A percentile compares a stretch with the other conserved stretches of the same genome.
These are phyloP conservation scores for Bufo bufo DNA, from an alignment of 2,113 vertebrate species.

Conservation along the genomic window DNA sequence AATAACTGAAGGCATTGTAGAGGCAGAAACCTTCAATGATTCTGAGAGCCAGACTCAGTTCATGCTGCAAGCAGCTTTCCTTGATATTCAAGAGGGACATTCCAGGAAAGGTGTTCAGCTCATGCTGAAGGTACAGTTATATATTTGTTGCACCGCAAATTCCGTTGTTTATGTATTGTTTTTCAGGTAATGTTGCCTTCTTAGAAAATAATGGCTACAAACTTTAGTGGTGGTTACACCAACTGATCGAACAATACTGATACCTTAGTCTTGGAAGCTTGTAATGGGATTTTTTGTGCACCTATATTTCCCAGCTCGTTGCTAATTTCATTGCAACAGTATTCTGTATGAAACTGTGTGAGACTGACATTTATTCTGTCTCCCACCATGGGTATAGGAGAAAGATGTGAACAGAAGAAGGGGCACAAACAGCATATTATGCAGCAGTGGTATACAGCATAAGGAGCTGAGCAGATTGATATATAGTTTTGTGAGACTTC, in stretches of 20 bases:
- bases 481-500: too few relatives aligned
- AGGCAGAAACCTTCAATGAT: slow-evolving; percentile 81
- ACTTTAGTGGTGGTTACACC: not conserved
- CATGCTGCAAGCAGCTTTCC: slow-evolving; percentile 78
- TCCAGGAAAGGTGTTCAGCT: slow-evolving; percentile 69
- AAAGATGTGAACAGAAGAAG: too few relatives aligned
- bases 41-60: slow-evolving; percentile 79
- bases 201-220: not conserved
- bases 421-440: too few relatives aligned
- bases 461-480: too few relatives aligned
- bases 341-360: not conserved
- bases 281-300: not conserved
- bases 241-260: not conserved
- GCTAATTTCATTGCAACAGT: not conserved
- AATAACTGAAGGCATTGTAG: slow-evolving; percentile 77
- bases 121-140: slow-evolving; percentile 78
- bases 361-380: too few relatives aligned
- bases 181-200: not conserved
- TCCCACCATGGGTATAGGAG: too few relatives aligned
- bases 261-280: not conserved
- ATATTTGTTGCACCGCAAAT: not conserved
- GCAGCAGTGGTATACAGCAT: too few relatives aligned
- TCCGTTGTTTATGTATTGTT: not conserved
- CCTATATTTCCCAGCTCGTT: not conserved
- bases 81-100: slow-evolving; percentile 78